phyloP scores from a whole-genome alignment of 2,888 invertebrate species.

The Nomada fabriciana region DNA sequence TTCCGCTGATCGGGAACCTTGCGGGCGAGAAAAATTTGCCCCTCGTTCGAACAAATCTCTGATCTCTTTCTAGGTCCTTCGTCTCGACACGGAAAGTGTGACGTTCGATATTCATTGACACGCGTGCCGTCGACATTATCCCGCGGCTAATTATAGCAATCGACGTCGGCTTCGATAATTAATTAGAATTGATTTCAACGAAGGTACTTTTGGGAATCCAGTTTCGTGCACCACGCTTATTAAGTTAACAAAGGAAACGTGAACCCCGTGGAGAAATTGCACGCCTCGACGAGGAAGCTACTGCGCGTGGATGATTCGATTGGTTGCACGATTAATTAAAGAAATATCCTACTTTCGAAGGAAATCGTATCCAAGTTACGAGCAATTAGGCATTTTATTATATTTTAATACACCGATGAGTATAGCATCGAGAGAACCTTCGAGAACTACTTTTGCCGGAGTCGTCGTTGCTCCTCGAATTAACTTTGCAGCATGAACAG shows the following conservation, averaged over 20 bases:
- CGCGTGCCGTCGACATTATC: background rate
- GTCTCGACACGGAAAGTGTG: background rate
- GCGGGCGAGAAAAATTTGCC: constrained; percentile 27
- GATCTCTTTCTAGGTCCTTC: background rate
- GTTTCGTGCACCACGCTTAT: background rate
- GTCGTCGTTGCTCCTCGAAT: background rate
- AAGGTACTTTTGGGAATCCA: background rate
- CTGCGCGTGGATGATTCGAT: background rate
- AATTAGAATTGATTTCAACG: background rate
- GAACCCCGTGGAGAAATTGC: background rate
- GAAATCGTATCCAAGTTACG: background rate
- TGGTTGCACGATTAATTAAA: background rate
- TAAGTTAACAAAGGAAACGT: background rate
- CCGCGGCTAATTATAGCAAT: background rate
- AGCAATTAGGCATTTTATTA: background rate
- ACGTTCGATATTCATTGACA: background rate
- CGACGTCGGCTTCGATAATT: background rate
- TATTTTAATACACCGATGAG: background rate
- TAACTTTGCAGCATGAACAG: background rate
- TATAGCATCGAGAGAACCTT: background rate
- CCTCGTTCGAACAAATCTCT: background rate
- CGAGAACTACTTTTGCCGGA: background rate
- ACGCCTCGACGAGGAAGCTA: background rate
- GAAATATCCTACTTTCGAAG: background rate
- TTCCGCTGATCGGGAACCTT: constrained; percentile 36